Percentiles rank a stretch among this genome's conserved stretches.
phyloP scores from a whole-genome alignment of 2,888 invertebrate species.

The Cheilosia grossa region DNA sequence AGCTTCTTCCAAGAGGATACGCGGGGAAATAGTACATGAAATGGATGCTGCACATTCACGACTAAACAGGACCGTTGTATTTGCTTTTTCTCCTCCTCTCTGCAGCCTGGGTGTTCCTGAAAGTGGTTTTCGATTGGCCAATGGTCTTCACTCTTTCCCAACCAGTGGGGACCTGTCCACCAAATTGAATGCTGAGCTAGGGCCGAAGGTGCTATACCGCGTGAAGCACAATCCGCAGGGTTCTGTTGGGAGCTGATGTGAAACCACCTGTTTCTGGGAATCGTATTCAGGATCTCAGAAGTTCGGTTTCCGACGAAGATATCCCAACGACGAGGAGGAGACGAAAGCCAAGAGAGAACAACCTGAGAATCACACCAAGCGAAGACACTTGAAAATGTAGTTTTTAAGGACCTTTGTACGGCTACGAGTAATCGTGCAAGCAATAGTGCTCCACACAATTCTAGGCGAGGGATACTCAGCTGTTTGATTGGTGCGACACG shows the following conservation, averaged over 20 bases:
- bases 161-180: conserved; percentile 26
- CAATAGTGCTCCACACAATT: too few relatives aligned
- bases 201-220: too few relatives aligned
- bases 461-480: too few relatives aligned
- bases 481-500: too few relatives aligned
- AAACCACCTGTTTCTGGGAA: too few relatives aligned
- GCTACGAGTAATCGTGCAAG: too few relatives aligned
- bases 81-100: neutral
- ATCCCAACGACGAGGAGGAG: too few relatives aligned
- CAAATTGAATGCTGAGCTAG: neutral
- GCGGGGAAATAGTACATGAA: neutral
- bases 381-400: too few relatives aligned
- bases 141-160: neutral
- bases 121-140: conserved; percentile 1
- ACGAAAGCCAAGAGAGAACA: conserved; percentile 76
- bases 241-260: too few relatives aligned
- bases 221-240: too few relatives aligned
- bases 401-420: neutral
- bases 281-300: too few relatives aligned
- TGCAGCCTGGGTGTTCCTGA: neutral
- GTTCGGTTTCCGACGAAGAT: too few relatives aligned
- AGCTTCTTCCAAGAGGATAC: neutral
- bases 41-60: neutral
- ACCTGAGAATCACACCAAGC: conserved; percentile 55
- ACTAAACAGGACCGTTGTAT: neutral